Evolutionary conservation across 1,140 invertebrate species (phyloP), one percentile per base, ranked within the genome.

Genomic region (Trachymyrmex cornetzi): DNA sequence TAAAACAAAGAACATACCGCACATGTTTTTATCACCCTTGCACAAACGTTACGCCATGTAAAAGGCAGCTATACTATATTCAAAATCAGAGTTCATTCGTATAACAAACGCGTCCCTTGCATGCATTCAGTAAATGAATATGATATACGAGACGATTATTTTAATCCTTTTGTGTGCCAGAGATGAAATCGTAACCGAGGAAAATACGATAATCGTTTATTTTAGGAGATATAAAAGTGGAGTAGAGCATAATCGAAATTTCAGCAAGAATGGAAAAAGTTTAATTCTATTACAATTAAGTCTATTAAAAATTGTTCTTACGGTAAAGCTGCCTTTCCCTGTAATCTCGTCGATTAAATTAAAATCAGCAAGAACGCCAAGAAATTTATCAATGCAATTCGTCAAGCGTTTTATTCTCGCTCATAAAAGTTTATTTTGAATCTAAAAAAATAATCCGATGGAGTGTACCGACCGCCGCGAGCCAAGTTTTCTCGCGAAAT

Each of bases 131-230:
- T 55, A 74, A 53, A 55, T 55, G 50, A 59, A 77, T 38, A 44
- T 77, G 53, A 77, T 77, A 77, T 24, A 24, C 22, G 55, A 77
- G 72, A 77, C 30, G 55, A 59, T 77, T 77, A 38, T 77, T 77
- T 59, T 30, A 59, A 77, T 77, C 72, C 72, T 77, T 74, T 57
- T 74, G 71, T 74, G 59, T n/a, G 30, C 30, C 50, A 57, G 30
- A 48, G 53, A 77, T 77, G 14, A 77, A 38, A 77, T 77, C 34
- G 34, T 27, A 59, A 38, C n/a, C 7, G 55, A 14, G 14, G 30
- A 59, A 77, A 77, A 77, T 59, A 44, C 50, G 53, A 53, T 53
- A 22, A 30, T 19, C 7, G 30, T 61, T 24, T 59, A 77, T 77
- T 77, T 59, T 77, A 24, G 27, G 4, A 30, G 50, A 55, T 55